Evolutionary conservation across 2,888 invertebrate species (phyloP).

Genomic region (Entomobrya multifasciata): DNA sequence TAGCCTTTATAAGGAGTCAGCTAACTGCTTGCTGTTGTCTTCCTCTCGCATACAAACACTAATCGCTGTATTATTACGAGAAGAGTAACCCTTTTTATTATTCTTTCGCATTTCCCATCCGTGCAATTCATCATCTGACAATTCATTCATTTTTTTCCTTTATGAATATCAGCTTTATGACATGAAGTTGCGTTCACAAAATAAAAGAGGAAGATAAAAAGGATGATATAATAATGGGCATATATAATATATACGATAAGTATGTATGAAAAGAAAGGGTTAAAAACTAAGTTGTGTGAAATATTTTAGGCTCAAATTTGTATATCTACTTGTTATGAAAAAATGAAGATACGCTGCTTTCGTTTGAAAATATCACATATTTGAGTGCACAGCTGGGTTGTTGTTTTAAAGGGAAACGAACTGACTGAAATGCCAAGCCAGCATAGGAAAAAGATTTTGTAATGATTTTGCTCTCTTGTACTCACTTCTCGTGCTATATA

Average conservation of each 20-base stretch:
- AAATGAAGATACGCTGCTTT: too few species aligned
- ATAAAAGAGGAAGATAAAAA: constrained; percentile 10
- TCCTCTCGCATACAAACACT: constrained; percentile 61
- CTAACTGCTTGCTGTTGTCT: constrained; percentile 40
- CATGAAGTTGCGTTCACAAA: neutral
- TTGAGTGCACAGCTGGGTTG: constrained; percentile 74
- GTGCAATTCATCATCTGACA: constrained; percentile 58
- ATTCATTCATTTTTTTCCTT: constrained; percentile 68
- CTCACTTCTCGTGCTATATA: constrained; percentile 15
- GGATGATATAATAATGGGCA: neutral
- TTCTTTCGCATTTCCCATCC: constrained; percentile 43
- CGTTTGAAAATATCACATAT: constrained; percentile 49
- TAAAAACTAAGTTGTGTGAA: constrained; percentile 45
- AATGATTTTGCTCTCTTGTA: constrained; percentile 58
- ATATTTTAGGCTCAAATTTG: constrained; percentile 65
- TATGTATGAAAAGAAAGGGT: constrained; percentile 49
- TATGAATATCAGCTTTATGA: too few species aligned
- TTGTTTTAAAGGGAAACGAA: constrained; percentile 61
- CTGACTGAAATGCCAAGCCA: constrained; percentile 18
- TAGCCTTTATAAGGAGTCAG: constrained; percentile 70
- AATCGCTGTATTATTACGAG: too few species aligned
- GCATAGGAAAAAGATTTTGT: constrained; percentile 58
- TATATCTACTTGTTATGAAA: too few species aligned
- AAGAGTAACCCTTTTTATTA: constrained; percentile 57
- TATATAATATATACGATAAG: too few species aligned